Evolutionary conservation across 2,888 invertebrate species (phyloP).

Genomic region (Liposcelis brunnea): DNA sequence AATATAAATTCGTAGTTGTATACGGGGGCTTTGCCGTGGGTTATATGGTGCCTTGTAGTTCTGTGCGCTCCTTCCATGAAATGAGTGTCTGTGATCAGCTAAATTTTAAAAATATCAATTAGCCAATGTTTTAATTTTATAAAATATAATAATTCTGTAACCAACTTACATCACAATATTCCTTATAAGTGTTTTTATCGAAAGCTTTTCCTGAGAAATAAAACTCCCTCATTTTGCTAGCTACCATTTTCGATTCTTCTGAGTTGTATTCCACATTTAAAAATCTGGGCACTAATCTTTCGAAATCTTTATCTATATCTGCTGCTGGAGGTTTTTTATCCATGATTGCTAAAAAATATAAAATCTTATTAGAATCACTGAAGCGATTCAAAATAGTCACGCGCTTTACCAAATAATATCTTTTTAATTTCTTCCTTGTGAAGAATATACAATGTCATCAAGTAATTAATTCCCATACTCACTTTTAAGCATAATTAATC

Average conservation of each 20-base stretch:
- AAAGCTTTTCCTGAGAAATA: constrained; percentile 30
- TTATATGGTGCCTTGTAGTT: constrained; percentile 5
- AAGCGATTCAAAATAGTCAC: constrained; percentile 6
- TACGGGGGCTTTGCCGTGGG: neutral
- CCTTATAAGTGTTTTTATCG: constrained; percentile 24
- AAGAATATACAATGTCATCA: no score
- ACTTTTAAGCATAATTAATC: constrained; percentile 17
- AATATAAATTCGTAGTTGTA: constrained; percentile 6
- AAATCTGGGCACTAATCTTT: constrained; percentile 23
- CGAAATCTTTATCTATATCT: constrained; percentile 13
- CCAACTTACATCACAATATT: constrained; percentile 21
- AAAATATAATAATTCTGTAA: neutral
- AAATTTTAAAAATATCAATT: constrained; percentile 11
- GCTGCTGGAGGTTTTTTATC: constrained; percentile 2
- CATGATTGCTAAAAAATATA: constrained; percentile 10
- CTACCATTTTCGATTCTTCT: constrained; percentile 21
- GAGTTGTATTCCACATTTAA: constrained; percentile 21
- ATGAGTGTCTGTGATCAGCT: constrained; percentile 17
- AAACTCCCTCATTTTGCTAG: constrained; percentile 25
- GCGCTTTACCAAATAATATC: constrained; percentile 12
- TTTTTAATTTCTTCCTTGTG: constrained; percentile 27
- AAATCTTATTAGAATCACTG: constrained; percentile 18
- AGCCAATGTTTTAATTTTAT: constrained; percentile 7
- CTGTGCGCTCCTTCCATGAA: constrained; percentile 17
- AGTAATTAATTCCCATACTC: no score